Conservation (phyloP, 2,888 invertebrate genomes). For the Lagria hirta region DNA sequence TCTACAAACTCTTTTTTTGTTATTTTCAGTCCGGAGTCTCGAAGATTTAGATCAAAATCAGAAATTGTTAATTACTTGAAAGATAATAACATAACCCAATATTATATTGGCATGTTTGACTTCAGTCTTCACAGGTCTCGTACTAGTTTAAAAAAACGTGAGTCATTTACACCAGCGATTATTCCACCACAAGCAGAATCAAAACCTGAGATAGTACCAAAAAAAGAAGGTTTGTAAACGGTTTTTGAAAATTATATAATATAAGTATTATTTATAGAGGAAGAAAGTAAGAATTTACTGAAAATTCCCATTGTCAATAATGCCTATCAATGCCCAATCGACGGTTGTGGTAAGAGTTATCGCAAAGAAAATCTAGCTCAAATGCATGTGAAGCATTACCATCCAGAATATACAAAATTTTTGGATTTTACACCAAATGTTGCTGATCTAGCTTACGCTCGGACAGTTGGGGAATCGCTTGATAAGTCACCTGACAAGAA, state of each 20-base stretch:
- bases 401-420: conserved; percentile 74
- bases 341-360: conserved; percentile 85
- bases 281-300: conserved; percentile 40
- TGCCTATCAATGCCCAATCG: conserved; percentile 71
- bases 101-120: conserved; percentile 53
- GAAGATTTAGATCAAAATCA: conserved; percentile 62
- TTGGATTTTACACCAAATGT: conserved; percentile 83
- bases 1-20: too few species aligned
- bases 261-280: too few species aligned
- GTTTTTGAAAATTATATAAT: conserved; percentile 7
- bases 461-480: conserved; percentile 67
- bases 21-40: conserved; percentile 62
- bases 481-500: conserved; percentile 47
- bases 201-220: conserved; percentile 4
- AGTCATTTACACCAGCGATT: too few species aligned
- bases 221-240: conserved; percentile 34
- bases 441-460: conserved; percentile 79
- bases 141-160: conserved; percentile 26
- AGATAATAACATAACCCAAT: conserved; percentile 49
- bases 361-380: conserved; percentile 86
- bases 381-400: conserved; percentile 95
- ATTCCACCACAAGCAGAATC: too few species aligned
- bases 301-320: conserved; percentile 64
- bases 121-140: conserved; percentile 54
- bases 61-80: conserved; percentile 58